Evolutionary conservation across 2,113 vertebrate species (phyloP).

Genomic region (Oreochromis aureus): DNA sequence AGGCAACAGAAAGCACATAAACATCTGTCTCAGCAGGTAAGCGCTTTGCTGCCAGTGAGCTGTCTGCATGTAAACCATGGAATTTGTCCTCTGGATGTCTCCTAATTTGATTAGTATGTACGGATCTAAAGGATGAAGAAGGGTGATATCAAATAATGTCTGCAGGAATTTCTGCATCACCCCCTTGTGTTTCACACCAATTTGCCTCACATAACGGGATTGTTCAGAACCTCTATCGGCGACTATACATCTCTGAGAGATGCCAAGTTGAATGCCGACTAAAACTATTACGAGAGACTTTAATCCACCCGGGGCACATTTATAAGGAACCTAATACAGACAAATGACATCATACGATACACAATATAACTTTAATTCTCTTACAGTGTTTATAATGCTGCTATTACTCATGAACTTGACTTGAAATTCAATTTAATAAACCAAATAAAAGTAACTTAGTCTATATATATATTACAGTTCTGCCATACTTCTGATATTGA

Average conservation of each 20-base stretch:
- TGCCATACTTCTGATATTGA: not conserved
- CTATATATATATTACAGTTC: not conserved
- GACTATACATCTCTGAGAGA: not conserved
- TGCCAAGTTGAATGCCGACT: not conserved
- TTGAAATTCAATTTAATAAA: not conserved
- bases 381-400: not conserved
- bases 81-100: conserved; percentile 3
- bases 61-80: not conserved
- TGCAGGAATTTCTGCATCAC: not conserved
- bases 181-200: conserved; percentile 16
- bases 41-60: not conserved
- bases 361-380: not conserved
- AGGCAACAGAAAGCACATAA: not conserved
- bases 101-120: conserved; percentile 11
- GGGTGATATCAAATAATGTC: conserved; percentile 11
- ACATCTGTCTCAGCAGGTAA: not conserved
- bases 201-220: conserved; percentile 17
- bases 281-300: not conserved
- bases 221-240: conserved; percentile 1
- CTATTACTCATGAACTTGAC: conserved; percentile 2
- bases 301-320: not conserved
- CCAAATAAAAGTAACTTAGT: not conserved
- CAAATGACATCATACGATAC: not conserved
- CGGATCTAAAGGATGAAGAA: conserved; percentile 1
- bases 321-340: conserved; percentile 1